Conservation (phyloP, 2,888 invertebrate genomes). For the Subacronicta megacephala region DNA sequence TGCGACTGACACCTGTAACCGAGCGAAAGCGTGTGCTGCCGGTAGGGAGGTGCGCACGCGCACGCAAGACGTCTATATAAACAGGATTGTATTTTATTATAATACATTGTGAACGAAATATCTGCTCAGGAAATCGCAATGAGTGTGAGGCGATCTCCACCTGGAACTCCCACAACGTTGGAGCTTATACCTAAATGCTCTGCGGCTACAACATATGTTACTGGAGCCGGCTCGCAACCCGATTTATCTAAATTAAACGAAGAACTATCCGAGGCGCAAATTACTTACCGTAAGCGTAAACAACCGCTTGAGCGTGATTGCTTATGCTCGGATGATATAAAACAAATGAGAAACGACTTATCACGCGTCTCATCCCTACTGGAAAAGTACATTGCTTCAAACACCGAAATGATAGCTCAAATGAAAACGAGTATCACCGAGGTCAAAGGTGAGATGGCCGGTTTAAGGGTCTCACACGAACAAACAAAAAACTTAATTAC, state of each 20-base stretch:
- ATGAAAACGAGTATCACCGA: constrained; percentile 10
- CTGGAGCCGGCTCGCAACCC: constrained; percentile 10
- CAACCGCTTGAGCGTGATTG: constrained; percentile 3
- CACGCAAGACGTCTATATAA: background rate
- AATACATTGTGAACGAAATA: background rate
- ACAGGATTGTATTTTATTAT: background rate
- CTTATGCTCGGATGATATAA: constrained; percentile 6
- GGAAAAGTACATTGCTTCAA: constrained; percentile 15
- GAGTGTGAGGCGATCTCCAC: constrained; percentile 5
- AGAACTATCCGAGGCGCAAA: constrained; percentile 8
- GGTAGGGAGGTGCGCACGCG: background rate
- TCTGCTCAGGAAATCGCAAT: background rate
- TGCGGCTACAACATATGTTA: constrained; percentile 6
- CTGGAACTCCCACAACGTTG: background rate
- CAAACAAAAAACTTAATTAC: constrained; percentile 10
- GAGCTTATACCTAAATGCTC: constrained; percentile 4
- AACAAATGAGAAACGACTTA: constrained; percentile 13
- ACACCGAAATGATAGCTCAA: constrained; percentile 10
- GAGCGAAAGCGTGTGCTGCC: no score
- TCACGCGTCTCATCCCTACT: constrained; percentile 11
- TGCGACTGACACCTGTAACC: constrained; percentile 1
- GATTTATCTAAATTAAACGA: constrained; percentile 14
- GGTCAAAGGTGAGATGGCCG: constrained; percentile 7
- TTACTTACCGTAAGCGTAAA: constrained; percentile 13
- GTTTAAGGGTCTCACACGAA: constrained; percentile 6